These are phyloP conservation scores for Hyles vespertilio DNA, from an alignment of 1,140 invertebrate species.

Conservation along the genomic window DNA sequence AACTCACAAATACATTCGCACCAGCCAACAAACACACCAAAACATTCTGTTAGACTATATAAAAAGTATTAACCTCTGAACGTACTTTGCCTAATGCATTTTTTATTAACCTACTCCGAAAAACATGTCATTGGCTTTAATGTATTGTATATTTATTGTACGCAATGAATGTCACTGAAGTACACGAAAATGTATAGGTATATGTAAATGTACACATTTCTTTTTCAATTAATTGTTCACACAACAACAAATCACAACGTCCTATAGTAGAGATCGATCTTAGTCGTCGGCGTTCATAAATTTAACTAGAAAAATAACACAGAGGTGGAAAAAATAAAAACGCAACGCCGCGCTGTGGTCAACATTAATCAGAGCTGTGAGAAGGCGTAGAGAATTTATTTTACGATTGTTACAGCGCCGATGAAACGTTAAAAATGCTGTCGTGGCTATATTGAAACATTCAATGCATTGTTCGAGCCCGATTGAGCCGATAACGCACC, in stretches of 20 bases:
- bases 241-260: slow-evolving; percentile 10
- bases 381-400: slow-evolving; percentile 74
- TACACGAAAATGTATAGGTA: no score
- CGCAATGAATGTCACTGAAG: no score
- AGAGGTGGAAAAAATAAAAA: slow-evolving; percentile 57
- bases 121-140: no score
- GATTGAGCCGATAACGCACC: slow-evolving; percentile 67
- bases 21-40: no score
- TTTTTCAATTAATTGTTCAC: slow-evolving; percentile 8
- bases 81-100: no score
- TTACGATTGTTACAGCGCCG: slow-evolving; percentile 71
- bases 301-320: slow-evolving; percentile 61
- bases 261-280: no score
- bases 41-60: no score
- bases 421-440: slow-evolving; percentile 75
- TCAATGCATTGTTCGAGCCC: slow-evolving; percentile 64
- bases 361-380: slow-evolving; percentile 71
- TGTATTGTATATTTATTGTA: no score
- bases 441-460: slow-evolving; percentile 71
- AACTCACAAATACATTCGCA: neutral
- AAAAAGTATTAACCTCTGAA: no score
- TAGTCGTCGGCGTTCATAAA: slow-evolving; percentile 43
- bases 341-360: slow-evolving; percentile 59
- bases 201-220: no score
- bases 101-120: no score